These are phyloP conservation scores for Anoplophora glabripennis DNA, from an alignment of 1,140 invertebrate species.

Conservation along the genomic window DNA sequence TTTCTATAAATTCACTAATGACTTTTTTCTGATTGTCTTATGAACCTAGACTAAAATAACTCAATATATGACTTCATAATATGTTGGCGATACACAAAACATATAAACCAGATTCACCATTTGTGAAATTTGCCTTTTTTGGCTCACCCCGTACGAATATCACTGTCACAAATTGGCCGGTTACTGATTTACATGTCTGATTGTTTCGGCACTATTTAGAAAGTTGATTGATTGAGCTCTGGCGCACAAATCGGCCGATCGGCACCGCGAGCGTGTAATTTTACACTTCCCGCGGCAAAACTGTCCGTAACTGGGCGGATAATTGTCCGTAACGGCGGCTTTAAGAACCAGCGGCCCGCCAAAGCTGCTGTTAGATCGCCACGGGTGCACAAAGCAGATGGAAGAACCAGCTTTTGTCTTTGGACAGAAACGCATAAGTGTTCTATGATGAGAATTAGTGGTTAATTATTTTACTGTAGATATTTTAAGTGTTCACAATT, in stretches of 20 bases:
- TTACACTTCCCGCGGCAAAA: conserved; percentile 34
- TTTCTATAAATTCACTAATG: too few relatives aligned
- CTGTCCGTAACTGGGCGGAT: conserved; percentile 16
- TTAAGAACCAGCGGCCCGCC: conserved; percentile 10
- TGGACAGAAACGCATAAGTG: too few relatives aligned
- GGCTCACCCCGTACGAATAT: conserved; percentile 17
- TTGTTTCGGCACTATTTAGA: conserved; percentile 23
- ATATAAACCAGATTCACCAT: too few relatives aligned
- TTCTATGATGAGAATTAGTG: too few relatives aligned
- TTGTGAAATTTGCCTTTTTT: neutral
- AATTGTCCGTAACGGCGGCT: conserved; percentile 32
- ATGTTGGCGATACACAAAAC: too few relatives aligned
- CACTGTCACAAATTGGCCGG: conserved; percentile 30
- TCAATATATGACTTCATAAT: too few relatives aligned
- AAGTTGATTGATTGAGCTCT: conserved; percentile 34
- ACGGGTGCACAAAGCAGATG: neutral
- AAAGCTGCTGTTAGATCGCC: conserved; percentile 17
- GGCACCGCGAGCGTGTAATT: conserved; percentile 26
- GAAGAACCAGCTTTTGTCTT: too few relatives aligned
- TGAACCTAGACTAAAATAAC: too few relatives aligned
- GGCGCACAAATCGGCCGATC: conserved; percentile 30
- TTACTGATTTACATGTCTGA: conserved; percentile 24
- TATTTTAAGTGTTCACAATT: too few relatives aligned
- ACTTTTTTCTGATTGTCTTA: too few relatives aligned
- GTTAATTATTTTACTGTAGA: too few relatives aligned